Base-by-base conservation (phyloP, 2,888 invertebrate species). In the Caenorhabditis auriculariae region DNA sequence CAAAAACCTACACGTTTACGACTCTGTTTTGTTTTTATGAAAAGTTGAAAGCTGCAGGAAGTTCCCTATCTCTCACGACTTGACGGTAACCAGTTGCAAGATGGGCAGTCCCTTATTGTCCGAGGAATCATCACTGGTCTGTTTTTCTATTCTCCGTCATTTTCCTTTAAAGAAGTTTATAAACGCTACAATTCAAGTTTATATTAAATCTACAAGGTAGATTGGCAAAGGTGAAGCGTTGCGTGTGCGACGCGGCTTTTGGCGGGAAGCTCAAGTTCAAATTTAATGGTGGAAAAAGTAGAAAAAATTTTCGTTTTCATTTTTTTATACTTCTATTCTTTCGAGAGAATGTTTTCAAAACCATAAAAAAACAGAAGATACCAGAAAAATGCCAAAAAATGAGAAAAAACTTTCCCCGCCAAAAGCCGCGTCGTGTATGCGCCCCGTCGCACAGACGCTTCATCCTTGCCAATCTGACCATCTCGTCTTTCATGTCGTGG, bases 61-160 rank as follows among this genome's bases (percentile, higher is more conserved):
- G 76, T 77, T 15, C 81, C 81, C 6, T 81, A 81, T 44, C 62
- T 81, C 24, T 77, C 79, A 26, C 72, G 78, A 23, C 66, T 81
- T 27, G 81, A 81, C 49, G 78, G 78, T 26, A 73, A 76, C 48
- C 73, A 75, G 44, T 66, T 81, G 35, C 77, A 78, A 55, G 70
- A 77, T 9, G 81, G 81, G 1, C 81, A 81, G 53, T 80, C 81
- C 15, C 61, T 81, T n/a, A 72, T 81, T 55, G 71, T 78, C 38
- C 62, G 81, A 29, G 81, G 81, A 51, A 58, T 74, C 52, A 69
- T 80, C 45, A 72, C 71, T 49, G 76, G 78, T 74, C n/a, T n/a
- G n/a, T n/a, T n/a, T n/a, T n/a, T n/a, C n/a, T n/a, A n/a, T n/a
- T n/a, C n/a, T n/a, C n/a, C n/a, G n/a, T 42, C 23, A 50, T 50